Conservation (phyloP, 2,797 vertebrate genomes). For the Gobio occitaniae region DNA sequence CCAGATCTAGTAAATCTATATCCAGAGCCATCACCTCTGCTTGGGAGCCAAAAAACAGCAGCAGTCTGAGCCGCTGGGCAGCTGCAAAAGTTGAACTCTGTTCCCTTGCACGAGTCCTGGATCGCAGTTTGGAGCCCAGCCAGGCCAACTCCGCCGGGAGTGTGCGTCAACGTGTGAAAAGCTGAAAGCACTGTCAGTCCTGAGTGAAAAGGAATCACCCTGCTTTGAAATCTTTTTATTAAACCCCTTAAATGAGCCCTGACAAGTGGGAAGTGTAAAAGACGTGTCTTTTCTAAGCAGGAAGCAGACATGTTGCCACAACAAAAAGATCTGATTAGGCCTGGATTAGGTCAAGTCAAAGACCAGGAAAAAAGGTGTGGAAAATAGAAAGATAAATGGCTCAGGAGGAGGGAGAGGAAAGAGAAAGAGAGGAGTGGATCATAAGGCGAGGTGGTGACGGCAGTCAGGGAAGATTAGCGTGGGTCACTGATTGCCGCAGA, state of each 20-base stretch:
- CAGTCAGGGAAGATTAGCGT: constrained; percentile 14
- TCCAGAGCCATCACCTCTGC: constrained; percentile 41
- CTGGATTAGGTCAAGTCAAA: constrained; percentile 54
- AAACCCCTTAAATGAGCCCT: constrained; percentile 49
- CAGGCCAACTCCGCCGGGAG: constrained; percentile 17
- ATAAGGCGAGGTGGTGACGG: not conserved
- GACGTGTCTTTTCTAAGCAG: constrained; percentile 51
- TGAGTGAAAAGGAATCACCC: constrained; percentile 42
- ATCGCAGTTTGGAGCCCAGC: constrained; percentile 30
- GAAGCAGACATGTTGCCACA: constrained; percentile 62
- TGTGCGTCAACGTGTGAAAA: constrained; percentile 19
- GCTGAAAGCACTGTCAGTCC: constrained; percentile 34
- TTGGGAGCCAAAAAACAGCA: constrained; percentile 31
- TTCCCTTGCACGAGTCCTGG: constrained; percentile 9
- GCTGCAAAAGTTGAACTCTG: constrained; percentile 29
- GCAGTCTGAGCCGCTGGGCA: constrained; percentile 39
- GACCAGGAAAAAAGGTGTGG: constrained; percentile 45
- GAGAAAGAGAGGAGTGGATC: constrained; percentile 6
- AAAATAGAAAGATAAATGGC: constrained; percentile 46
- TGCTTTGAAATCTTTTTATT: constrained; percentile 44
- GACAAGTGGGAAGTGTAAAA: constrained; percentile 30
- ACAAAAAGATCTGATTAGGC: constrained; percentile 60
- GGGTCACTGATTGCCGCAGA: constrained; percentile 26
- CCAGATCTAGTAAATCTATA: constrained; percentile 52
- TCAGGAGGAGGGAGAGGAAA: constrained; percentile 7